phyloP scores from a whole-genome alignment of 2,113 vertebrate species.

The Sylvicapra grimmia region DNA sequence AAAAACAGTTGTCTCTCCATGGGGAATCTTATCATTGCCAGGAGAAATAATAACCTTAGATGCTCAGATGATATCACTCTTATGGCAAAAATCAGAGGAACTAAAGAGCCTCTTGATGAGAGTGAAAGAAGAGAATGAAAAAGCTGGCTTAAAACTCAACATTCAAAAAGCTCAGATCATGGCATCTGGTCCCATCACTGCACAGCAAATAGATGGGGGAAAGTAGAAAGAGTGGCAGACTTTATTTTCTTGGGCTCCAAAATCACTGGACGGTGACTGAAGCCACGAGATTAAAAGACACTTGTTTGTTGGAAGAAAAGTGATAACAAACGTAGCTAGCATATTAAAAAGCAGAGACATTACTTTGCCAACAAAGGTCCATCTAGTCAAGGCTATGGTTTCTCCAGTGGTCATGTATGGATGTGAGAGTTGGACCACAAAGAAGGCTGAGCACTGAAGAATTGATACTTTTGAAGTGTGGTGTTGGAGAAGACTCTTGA shows the following conservation, averaged over 20 bases:
- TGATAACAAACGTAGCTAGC: background rate
- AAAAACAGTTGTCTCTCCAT: background rate
- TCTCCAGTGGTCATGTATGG: too few relatives aligned
- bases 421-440: too few relatives aligned
- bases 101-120: background rate
- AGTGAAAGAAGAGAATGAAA: background rate
- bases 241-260: background rate
- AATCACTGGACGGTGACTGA: background rate
- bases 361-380: too few relatives aligned
- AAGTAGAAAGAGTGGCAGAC: fast-evolving
- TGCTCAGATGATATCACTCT: background rate
- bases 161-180: background rate
- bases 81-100: background rate
- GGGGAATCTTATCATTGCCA: background rate
- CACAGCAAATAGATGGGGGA: background rate
- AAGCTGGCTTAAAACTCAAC: background rate
- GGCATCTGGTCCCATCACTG: background rate
- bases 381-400: too few relatives aligned
- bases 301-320: background rate
- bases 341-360: background rate
- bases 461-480: background rate
- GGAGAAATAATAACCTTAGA: background rate
- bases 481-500: background rate
- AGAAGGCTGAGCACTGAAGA: background rate
- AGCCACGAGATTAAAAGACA: background rate